A percentile compares a stretch with the other conserved stretches of the same genome.
These are phyloP conservation scores for Cheilosia impressa DNA, from an alignment of 2,888 invertebrate genomes.

Conservation along the genomic window DNA sequence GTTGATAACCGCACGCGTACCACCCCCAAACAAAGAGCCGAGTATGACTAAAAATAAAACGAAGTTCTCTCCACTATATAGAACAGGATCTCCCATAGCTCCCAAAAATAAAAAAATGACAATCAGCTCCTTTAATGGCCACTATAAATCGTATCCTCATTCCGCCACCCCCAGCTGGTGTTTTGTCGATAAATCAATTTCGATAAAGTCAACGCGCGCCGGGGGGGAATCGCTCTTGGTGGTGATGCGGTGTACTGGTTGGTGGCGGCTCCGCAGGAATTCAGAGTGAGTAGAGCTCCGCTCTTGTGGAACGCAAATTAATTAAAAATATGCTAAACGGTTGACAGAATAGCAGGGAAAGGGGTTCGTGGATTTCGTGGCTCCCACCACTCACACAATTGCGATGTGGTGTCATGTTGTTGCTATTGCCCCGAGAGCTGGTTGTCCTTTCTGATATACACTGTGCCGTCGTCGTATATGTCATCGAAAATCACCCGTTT, in stretches of 20 bases:
- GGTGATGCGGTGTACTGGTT: constrained; percentile 40
- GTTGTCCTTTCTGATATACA: constrained; percentile 56
- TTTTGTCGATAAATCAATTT: constrained; percentile 75
- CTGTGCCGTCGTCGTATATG: constrained; percentile 50
- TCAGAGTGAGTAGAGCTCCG: constrained; percentile 17
- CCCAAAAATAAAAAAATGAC: constrained; percentile 72
- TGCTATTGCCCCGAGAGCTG: constrained; percentile 56
- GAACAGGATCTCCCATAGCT: constrained; percentile 19
- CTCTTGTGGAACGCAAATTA: constrained; percentile 65
- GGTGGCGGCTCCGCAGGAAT: constrained; percentile 52
- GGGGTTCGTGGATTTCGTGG: constrained; percentile 4
- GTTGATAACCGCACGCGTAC: constrained; percentile 39
- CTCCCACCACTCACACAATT: constrained; percentile 6
- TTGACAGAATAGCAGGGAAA: constrained; percentile 47
- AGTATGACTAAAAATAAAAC: constrained; percentile 54
- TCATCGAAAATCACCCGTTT: constrained; percentile 67
- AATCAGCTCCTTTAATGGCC: constrained; percentile 81
- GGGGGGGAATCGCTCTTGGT: constrained; percentile 6
- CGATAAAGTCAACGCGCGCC: constrained; percentile 63
- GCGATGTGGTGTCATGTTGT: constrained; percentile 50
- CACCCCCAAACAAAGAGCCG: constrained; percentile 12
- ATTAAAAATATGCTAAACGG: constrained; percentile 75
- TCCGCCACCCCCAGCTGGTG: constrained; percentile 49
- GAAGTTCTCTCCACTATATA: constrained; percentile 6
- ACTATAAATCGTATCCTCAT: constrained; percentile 78